phyloP scores from a whole-genome alignment of 2,888 invertebrate genomes.

The Clitarchus hookeri region DNA sequence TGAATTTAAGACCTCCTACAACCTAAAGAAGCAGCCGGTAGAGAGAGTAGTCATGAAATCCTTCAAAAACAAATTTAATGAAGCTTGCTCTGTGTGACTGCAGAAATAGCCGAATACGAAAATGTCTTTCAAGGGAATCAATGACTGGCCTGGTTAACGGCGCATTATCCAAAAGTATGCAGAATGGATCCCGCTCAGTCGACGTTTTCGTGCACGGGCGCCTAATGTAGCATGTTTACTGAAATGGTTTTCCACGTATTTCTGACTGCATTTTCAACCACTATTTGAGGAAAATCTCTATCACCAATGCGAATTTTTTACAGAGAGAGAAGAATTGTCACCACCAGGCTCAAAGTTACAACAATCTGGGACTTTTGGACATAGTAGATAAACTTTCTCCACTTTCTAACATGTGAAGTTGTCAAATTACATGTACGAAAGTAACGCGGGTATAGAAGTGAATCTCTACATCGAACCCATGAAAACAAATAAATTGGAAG shows the following conservation, averaged over 20 bases:
- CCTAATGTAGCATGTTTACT: conserved; percentile 23
- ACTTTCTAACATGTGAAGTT: background rate
- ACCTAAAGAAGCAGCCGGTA: background rate
- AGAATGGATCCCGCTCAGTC: conserved; percentile 27
- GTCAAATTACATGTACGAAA: background rate
- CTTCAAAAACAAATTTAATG: conserved; percentile 19
- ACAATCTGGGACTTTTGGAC: background rate
- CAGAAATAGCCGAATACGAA: background rate
- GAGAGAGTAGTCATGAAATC: background rate
- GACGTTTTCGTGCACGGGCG: conserved; percentile 8
- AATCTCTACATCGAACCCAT: background rate
- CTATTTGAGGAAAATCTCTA: background rate
- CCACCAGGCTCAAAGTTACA: background rate
- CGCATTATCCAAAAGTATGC: conserved; percentile 28
- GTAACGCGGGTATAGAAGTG: background rate
- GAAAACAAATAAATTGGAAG: too few species aligned
- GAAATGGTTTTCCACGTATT: background rate
- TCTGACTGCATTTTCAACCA: background rate
- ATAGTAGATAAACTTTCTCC: background rate
- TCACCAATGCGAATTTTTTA: too few species aligned
- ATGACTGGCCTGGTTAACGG: background rate
- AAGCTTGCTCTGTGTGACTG: conserved; percentile 1
- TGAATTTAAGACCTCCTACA: background rate
- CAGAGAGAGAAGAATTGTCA: background rate
- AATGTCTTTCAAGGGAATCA: background rate